These are phyloP conservation scores for Drosophila rhopaloa DNA, from an alignment of 1,140 invertebrate species.

Conservation along the genomic window DNA sequence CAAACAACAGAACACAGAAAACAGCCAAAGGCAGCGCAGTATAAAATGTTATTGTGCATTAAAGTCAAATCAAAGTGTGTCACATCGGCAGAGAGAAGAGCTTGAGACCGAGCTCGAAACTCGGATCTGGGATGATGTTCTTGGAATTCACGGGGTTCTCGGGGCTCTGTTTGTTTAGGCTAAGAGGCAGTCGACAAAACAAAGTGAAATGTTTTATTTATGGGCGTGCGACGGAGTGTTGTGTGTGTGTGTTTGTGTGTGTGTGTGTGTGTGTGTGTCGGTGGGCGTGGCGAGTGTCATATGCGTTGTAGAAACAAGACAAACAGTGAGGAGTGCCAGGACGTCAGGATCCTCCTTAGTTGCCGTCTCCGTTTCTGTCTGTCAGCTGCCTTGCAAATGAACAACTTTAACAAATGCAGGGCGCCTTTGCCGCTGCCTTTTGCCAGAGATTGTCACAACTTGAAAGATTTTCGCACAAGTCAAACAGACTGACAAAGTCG, in stretches of 20 bases:
- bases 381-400: slow-evolving; percentile 77
- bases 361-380: slow-evolving; percentile 54
- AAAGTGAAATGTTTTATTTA: slow-evolving; percentile 83
- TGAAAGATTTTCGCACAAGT: slow-evolving; percentile 78
- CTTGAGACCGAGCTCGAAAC: not conserved
- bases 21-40: slow-evolving; percentile 50
- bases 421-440: slow-evolving; percentile 3
- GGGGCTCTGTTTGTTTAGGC: slow-evolving; percentile 61
- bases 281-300: slow-evolving; percentile 70
- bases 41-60: slow-evolving; percentile 76
- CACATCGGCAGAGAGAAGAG: slow-evolving; percentile 22
- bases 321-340: slow-evolving; percentile 58
- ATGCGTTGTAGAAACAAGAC: slow-evolving; percentile 78
- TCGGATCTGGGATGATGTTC: slow-evolving; percentile 26
- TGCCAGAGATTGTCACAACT: slow-evolving; percentile 64
- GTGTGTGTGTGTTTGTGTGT: slow-evolving; percentile 17
- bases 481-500: slow-evolving; percentile 80
- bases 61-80: slow-evolving; percentile 78
- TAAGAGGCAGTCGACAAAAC: slow-evolving; percentile 66
- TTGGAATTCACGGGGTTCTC: slow-evolving; percentile 9
- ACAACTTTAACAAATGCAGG: slow-evolving; percentile 80
- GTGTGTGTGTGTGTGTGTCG: slow-evolving; percentile 13
- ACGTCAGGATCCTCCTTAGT: slow-evolving; percentile 34
- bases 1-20: slow-evolving; percentile 24
- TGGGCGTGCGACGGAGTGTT: slow-evolving; percentile 48